phyloP scores from a whole-genome alignment of 2,888 invertebrate species.

The Lutraria lutraria region DNA sequence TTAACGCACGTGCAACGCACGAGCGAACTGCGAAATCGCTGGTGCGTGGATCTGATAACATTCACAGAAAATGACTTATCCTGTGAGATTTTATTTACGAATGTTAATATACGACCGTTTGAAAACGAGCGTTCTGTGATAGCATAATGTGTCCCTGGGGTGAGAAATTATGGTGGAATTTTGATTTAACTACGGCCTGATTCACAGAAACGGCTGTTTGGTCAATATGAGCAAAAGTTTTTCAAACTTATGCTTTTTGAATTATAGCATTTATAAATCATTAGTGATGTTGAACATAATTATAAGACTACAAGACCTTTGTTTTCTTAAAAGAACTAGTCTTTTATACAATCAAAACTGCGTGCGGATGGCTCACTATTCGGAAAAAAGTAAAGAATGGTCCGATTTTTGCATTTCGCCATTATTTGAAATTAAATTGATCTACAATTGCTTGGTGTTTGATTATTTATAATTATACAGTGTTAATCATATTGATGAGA shows the following conservation, averaged over 20 bases:
- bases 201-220: not conserved
- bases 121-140: conserved; percentile 35
- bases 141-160: conserved; percentile 29
- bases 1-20: conserved; percentile 65
- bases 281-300: not conserved
- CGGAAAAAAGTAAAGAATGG: too few species aligned
- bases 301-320: too few species aligned
- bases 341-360: too few species aligned
- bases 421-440: too few species aligned
- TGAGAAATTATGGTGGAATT: not conserved
- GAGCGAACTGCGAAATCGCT: conserved; percentile 55
- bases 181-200: not conserved
- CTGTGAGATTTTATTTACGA: conserved; percentile 48
- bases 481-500: too few species aligned
- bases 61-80: conserved; percentile 59
- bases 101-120: conserved; percentile 42
- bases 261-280: not conserved
- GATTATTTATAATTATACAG: too few species aligned
- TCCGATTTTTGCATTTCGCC: too few species aligned
- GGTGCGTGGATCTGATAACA: conserved; percentile 65
- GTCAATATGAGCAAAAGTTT: not conserved
- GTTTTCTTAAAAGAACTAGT: too few species aligned
- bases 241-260: not conserved
- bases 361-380: too few species aligned
- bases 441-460: too few species aligned